Percentiles rank a stretch among this genome's conserved stretches.
These are phyloP conservation scores for Lissonota sp. DNA, from an alignment of 2,888 invertebrate species.

Conservation along the genomic window DNA sequence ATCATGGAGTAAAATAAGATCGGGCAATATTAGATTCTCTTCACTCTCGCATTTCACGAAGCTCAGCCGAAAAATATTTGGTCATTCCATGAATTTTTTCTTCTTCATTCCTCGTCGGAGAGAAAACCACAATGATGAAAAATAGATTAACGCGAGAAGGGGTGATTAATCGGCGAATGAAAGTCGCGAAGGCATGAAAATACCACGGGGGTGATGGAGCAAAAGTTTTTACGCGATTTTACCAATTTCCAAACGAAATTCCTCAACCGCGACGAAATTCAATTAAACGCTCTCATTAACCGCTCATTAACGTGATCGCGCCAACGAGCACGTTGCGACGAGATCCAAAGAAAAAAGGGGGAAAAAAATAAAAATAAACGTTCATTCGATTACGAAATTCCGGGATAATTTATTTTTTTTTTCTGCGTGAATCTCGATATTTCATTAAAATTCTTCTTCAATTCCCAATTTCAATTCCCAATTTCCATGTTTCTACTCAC, in stretches of 20 bases:
- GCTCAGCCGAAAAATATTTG: too few species aligned
- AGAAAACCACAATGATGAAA: not conserved
- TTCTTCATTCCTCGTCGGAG: not conserved
- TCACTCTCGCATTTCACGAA: too few species aligned
- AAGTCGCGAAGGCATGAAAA: slow-evolving; percentile 16
- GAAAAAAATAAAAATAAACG: not conserved
- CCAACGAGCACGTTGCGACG: slow-evolving; percentile 6
- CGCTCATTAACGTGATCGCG: slow-evolving; percentile 40
- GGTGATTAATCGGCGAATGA: not conserved
- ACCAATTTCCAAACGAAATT: slow-evolving; percentile 25
- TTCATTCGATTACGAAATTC: not conserved
- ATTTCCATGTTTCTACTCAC: too few species aligned
- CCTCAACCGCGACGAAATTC: slow-evolving; percentile 61
- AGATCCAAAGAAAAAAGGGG: not conserved
- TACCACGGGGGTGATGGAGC: not conserved
- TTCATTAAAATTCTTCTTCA: too few species aligned
- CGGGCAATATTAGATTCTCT: too few species aligned
- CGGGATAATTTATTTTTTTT: slow-evolving; percentile 11
- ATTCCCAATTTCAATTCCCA: too few species aligned
- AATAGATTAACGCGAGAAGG: not conserved
- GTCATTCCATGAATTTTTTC: not conserved
- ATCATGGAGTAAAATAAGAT: too few species aligned
- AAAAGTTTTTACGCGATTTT: slow-evolving; percentile 18
- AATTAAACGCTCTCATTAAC: slow-evolving; percentile 67
- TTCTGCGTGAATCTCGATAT: too few species aligned